A percentile compares a stretch with the other conserved stretches of the same genome.
Conservation (phyloP, 1,140 invertebrate genomes). For the Thaumetopoea pityocampa region DNA sequence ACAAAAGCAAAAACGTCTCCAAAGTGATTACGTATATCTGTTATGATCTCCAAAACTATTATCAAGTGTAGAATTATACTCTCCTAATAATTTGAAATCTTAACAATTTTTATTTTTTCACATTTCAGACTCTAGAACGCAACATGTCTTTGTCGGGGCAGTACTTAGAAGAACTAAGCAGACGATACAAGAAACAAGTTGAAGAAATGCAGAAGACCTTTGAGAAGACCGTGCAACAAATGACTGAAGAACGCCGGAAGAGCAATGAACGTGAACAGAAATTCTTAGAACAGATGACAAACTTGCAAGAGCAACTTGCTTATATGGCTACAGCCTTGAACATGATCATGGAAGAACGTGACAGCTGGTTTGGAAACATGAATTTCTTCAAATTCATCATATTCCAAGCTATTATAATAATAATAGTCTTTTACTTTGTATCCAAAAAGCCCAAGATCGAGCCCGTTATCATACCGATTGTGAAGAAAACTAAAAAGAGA, state of each 20-base stretch:
- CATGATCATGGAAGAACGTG: constrained; percentile 78
- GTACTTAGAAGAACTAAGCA: constrained; percentile 95
- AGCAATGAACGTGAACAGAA: constrained; percentile 82
- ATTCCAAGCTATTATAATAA: constrained; percentile 55
- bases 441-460: constrained; percentile 44
- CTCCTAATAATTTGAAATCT: constrained; percentile 1
- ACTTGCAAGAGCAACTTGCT: constrained; percentile 78
- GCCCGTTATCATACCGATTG: constrained; percentile 38
- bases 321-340: constrained; percentile 77
- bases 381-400: constrained; percentile 74
- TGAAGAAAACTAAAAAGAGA: constrained; percentile 53
- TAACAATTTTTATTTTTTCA: constrained; percentile 25
- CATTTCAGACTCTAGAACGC: constrained; percentile 90
- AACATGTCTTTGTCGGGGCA: constrained; percentile 97
- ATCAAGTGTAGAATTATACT: no score
- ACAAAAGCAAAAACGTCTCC: constrained; percentile 45
- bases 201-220: constrained; percentile 94
- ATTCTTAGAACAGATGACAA: constrained; percentile 79
- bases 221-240: constrained; percentile 85
- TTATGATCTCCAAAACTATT: no score
- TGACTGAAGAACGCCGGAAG: constrained; percentile 84
- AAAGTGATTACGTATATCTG: background rate
- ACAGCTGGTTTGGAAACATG: constrained; percentile 79
- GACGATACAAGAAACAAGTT: constrained; percentile 96
- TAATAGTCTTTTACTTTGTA: constrained; percentile 59